A percentile compares a stretch with the other conserved stretches of the same genome.
Evolutionary conservation across 1,140 invertebrate genomes (phyloP).

Genomic region (Phocides pigmalion): DNA sequence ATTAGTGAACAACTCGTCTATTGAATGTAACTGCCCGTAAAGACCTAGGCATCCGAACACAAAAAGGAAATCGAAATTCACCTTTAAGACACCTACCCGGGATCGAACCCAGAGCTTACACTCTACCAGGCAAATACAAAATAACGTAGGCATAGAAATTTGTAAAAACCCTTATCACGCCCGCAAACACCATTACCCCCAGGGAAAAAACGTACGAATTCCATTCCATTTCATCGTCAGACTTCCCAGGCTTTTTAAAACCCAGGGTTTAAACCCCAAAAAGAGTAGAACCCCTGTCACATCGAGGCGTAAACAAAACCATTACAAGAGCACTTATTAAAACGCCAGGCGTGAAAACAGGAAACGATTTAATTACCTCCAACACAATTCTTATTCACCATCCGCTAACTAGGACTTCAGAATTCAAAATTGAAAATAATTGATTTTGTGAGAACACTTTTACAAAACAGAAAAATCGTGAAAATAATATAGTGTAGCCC

Average conservation of each 20-base stretch:
- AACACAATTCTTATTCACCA: conserved; percentile 21
- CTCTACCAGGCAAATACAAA: too few relatives aligned
- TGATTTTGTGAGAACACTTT: conserved; percentile 17
- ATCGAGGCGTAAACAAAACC: conserved; percentile 4
- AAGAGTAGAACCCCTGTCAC: not conserved
- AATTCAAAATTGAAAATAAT: conserved; percentile 8
- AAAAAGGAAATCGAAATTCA: too few relatives aligned
- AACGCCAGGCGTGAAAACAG: conserved; percentile 26
- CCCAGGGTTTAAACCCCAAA: not conserved
- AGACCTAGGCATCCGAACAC: too few relatives aligned
- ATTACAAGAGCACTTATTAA: conserved; percentile 24
- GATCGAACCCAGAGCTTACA: too few relatives aligned
- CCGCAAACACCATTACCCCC: too few relatives aligned
- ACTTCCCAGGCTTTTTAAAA: not conserved
- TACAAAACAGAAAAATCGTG: not conserved
- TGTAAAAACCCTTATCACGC: too few relatives aligned
- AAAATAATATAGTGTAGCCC: conserved; percentile 5
- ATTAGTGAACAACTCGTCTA: too few relatives aligned
- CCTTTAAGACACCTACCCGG: too few relatives aligned
- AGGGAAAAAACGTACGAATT: not conserved
- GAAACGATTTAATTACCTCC: conserved; percentile 23
- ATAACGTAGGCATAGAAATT: too few relatives aligned
- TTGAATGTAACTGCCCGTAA: too few relatives aligned
- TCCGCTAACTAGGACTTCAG: not conserved
- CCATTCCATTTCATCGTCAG: not conserved